These are phyloP conservation scores for Schlechtendalia chinensis DNA, from an alignment of 1,140 invertebrate genomes.

Conservation along the genomic window DNA sequence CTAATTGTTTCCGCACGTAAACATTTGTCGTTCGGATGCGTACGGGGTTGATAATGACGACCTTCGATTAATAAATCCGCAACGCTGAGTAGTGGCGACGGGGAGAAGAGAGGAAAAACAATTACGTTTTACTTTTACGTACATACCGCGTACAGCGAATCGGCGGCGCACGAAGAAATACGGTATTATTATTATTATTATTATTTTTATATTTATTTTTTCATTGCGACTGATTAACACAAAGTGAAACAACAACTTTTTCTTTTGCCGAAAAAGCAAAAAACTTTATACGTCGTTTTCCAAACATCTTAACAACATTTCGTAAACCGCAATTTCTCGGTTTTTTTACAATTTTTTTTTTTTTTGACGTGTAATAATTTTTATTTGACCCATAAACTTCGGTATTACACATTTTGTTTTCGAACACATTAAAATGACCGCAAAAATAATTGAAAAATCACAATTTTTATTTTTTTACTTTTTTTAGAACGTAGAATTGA, in stretches of 20 bases:
- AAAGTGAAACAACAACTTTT: neutral
- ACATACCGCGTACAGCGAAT: neutral
- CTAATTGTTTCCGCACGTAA: constrained; percentile 37
- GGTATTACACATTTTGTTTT: neutral
- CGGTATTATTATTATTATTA: no score
- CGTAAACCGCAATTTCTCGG: neutral
- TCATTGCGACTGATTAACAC: neutral
- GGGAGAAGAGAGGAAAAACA: neutral
- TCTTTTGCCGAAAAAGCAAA: neutral
- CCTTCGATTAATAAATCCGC: constrained; percentile 3
- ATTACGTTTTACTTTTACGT: constrained; percentile 26
- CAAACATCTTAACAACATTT: neutral
- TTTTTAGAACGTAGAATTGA: neutral
- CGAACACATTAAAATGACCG: neutral
- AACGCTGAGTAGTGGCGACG: neutral
- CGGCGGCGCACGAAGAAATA: neutral
- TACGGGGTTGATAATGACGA: constrained; percentile 40
- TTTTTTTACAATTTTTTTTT: no score
- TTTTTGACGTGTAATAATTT: neutral
- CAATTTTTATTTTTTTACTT: no score
- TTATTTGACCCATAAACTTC: neutral
- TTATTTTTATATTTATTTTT: no score
- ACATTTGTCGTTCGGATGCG: neutral
- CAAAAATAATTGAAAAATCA: constrained; percentile 12
- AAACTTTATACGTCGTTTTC: neutral